Base-by-base conservation (phyloP, 2,888 invertebrate genomes). In the Diaprepes abbreviatus region DNA sequence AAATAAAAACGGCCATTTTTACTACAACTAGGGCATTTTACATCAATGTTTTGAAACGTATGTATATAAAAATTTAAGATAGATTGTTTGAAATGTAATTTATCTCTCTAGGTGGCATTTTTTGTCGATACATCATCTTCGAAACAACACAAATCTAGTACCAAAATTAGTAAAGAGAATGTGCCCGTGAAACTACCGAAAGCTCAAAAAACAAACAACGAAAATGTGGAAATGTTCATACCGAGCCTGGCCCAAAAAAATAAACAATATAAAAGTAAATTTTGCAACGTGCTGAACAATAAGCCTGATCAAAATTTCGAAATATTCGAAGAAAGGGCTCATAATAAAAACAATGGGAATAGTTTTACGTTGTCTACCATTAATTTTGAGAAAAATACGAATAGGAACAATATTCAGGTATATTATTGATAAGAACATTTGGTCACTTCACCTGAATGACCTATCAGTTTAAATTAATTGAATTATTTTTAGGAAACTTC, bases 221-320 rank as follows among this genome's bases (percentile, higher is more conserved):
- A 69, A 31, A 60, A 75, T 74, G 79, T 45, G 0, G 81, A 82
- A 10, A 89, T 89, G 84, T 88, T 88, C 78, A 89, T 90, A 76
- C 89, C 89, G 0, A 82, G 80, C 31, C 77, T 85, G 70, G 86
- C 88, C 71, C 81, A 86, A 28, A 88, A 86, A 74, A 88, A 86
- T 71, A 84, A 84, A 62, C 87, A 88, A 73, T 88, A 89, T 68
- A 87, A 86, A 83, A 86, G 82, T 31, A 83, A 82, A 74, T 84
- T 79, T 76, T 83, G 84, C 64, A 84, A 84, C 66, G 81, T 84
- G n/a, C 74, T 85, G 6, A 85, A 85, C 70, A 85, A 85, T 69
- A 84, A 83, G 74, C 81, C 83, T 1, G 83, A 84, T 60, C 71
- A 81, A 12, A 83, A 79, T 57, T 68, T 79, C 19, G 83, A 82